phyloP scores from a whole-genome alignment of 2,797 vertebrate genomes.

The Poeciliopsis paucimaculata region DNA sequence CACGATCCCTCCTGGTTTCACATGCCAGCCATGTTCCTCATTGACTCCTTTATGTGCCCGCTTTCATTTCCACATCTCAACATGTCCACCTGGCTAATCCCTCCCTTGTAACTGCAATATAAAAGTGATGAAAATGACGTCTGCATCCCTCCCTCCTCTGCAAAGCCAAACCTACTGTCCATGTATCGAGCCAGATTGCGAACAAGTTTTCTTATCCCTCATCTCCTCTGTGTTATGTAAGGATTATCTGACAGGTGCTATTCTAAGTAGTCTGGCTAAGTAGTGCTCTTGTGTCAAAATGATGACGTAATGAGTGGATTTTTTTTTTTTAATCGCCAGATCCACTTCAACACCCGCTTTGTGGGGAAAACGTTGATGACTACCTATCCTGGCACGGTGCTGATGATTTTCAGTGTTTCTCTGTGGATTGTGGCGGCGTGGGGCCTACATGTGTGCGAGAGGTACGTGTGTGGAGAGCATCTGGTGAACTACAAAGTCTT shows the following conservation, averaged over 20 bases:
- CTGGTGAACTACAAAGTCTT: neutral
- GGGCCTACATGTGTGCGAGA: constrained; percentile 92
- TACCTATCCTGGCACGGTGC: constrained; percentile 91
- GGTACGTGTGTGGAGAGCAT: constrained; percentile 72
- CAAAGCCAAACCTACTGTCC: constrained; percentile 61
- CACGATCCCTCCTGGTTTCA: constrained; percentile 46
- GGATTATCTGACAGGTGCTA: constrained; percentile 60
- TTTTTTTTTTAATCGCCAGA: constrained; percentile 60
- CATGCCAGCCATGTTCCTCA: constrained; percentile 40
- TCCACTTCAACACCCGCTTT: constrained; percentile 91
- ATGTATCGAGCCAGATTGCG: constrained; percentile 67
- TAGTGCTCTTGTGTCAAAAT: constrained; percentile 24
- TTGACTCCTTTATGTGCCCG: constrained; percentile 45
- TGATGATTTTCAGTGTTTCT: constrained; percentile 94
- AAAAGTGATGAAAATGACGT: constrained; percentile 68
- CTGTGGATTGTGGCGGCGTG: constrained; percentile 93
- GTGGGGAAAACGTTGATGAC: constrained; percentile 96
- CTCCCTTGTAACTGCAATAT: constrained; percentile 55
- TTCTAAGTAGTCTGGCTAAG: constrained; percentile 52
- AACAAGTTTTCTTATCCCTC: constrained; percentile 66
- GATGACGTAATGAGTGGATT: constrained; percentile 28
- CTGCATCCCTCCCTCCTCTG: constrained; percentile 38
- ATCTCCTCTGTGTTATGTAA: constrained; percentile 66
- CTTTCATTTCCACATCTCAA: constrained; percentile 52
- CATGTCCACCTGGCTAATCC: constrained; percentile 62